A percentile compares a stretch with the other conserved stretches of the same genome.
These are phyloP conservation scores for Apodemia mormo DNA, from an alignment of 2,888 invertebrate species.

Conservation along the genomic window DNA sequence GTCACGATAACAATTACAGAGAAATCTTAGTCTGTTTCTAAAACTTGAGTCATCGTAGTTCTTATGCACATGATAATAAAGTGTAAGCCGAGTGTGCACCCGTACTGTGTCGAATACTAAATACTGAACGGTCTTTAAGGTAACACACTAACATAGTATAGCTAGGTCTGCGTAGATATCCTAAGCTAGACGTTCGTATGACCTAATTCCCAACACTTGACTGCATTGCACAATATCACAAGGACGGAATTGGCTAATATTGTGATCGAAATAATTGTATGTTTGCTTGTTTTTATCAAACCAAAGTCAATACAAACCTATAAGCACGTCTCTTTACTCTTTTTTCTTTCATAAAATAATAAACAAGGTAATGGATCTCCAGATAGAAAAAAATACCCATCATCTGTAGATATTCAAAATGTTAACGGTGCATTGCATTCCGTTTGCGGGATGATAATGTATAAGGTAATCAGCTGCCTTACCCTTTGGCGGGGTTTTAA, in stretches of 20 bases:
- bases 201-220: conserved; percentile 39
- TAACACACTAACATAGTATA: conserved; percentile 38
- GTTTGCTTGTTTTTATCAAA: not conserved
- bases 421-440: no score
- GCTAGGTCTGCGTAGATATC: conserved; percentile 36
- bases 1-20: conserved; percentile 70
- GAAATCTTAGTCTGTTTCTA: conserved; percentile 54
- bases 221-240: conserved; percentile 38
- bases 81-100: not conserved
- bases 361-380: no score
- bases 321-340: no score
- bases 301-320: not conserved
- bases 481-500: no score
- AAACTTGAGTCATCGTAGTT: conserved; percentile 25
- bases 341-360: no score
- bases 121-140: conserved; percentile 39
- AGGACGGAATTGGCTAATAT: conserved; percentile 16
- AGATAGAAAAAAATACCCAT: no score
- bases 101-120: conserved; percentile 40
- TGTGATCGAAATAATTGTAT: conserved; percentile 7
- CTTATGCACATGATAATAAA: conserved; percentile 23
- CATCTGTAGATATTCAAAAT: no score
- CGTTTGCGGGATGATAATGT: no score
- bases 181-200: conserved; percentile 36
- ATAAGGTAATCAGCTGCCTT: no score